A percentile compares a stretch with the other conserved stretches of the same genome.
phyloP scores from a whole-genome alignment of 2,888 invertebrate species.

The Cacoxenus indagator region DNA sequence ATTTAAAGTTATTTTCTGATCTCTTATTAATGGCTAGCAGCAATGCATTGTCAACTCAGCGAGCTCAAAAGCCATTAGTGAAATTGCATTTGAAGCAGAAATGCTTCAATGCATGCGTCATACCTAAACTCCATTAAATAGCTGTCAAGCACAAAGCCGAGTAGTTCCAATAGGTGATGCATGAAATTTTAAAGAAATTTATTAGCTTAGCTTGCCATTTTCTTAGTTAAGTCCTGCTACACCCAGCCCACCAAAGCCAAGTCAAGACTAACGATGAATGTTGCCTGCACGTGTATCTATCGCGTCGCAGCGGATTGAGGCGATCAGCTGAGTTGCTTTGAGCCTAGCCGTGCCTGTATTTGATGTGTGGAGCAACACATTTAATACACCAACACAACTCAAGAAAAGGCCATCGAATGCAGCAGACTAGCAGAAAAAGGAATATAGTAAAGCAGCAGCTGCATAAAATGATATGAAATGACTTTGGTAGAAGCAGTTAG shows the following conservation, averaged over 20 bases:
- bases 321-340: neutral
- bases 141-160: constrained; percentile 7
- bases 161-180: neutral
- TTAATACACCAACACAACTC: neutral
- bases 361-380: neutral
- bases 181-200: constrained; percentile 9
- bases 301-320: neutral
- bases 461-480: neutral
- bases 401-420: neutral
- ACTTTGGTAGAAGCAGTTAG: neutral
- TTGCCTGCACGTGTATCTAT: neutral
- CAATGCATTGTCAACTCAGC: too few relatives aligned
- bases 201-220: constrained; percentile 7
- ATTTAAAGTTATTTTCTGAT: too few relatives aligned
- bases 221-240: neutral
- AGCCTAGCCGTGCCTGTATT: neutral
- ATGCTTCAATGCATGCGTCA: too few relatives aligned
- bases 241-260: neutral
- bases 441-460: neutral
- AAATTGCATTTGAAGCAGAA: too few relatives aligned
- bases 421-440: neutral
- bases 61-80: too few relatives aligned
- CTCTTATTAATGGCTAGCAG: too few relatives aligned
- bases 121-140: constrained; percentile 12
- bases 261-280: neutral